Base-by-base conservation (phyloP, 2,888 invertebrate species). In the Lepetodrilus schrolli region DNA sequence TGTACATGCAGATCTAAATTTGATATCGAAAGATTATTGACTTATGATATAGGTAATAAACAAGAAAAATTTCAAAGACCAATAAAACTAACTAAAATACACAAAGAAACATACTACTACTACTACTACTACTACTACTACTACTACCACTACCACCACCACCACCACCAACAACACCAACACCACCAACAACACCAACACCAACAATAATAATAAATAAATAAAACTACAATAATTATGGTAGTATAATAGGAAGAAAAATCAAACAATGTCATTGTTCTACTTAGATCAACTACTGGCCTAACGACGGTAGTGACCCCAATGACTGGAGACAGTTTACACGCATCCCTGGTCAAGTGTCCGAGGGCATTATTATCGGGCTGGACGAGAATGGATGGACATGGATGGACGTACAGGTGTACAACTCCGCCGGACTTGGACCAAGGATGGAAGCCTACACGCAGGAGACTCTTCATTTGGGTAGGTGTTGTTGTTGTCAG, bases 401-500 rank as follows among this genome's bases (percentile, higher is more conserved):
- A 91, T 95, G 93, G 87, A 96, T 97, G 0, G 84, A 96, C 92
- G 95, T 96, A 1, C 97, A 98, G 96, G 97, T 96, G 0, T 98
- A 96, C 87, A 98, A 98, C 92, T 94, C 95, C 0, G 98, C 98
- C 4, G 98, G 98, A 1, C 96, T 97, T 90, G 98, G 98, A 2
- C 96, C 97, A 0, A 96, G 97, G 89, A 96, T 96, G 91, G 96
- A 97, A 92, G 93, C 95, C 37, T 96, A 93, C 89, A 91, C 95
- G 78, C 94, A 86, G 70, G 86, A 87, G 74, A 91, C 91, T 0
- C 86, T 85, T 17, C 68, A 47, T 20, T 23, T n/a, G n/a, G 68
- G 38, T 43, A 43, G 0, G 26, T 38, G n/a, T n/a, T n/a, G n/a
- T n/a, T n/a, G n/a, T n/a, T n/a, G n/a, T n/a, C n/a, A n/a, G n/a